Conservation (phyloP, 1,140 invertebrate genomes). For the Diorhabda sublineata region DNA sequence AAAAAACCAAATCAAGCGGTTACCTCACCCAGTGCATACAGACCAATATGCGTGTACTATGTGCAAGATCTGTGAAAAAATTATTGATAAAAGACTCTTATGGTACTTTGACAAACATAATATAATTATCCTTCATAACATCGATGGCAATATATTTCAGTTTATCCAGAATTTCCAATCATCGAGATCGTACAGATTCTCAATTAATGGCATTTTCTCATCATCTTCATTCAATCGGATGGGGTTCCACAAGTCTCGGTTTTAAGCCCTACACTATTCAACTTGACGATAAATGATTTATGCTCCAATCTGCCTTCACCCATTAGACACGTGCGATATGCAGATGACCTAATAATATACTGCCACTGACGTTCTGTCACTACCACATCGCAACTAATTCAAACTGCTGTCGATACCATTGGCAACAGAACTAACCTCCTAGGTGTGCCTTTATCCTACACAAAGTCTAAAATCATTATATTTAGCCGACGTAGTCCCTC, state of each 20-base stretch:
- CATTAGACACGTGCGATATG: neutral
- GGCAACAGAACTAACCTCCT: neutral
- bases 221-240: neutral
- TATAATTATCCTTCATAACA: neutral
- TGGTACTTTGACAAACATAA: neutral
- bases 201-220: neutral
- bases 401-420: neutral
- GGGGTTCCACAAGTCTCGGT: no score
- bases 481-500: no score
- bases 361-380: neutral
- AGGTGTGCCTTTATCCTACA: neutral
- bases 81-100: neutral
- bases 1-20: neutral
- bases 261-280: no score
- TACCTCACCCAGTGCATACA: neutral
- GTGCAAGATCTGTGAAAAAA: neutral
- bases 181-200: neutral
- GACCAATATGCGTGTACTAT: neutral
- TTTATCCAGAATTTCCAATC: neutral
- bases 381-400: neutral
- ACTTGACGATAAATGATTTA: no score
- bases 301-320: neutral
- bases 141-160: neutral
- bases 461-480: neutral
- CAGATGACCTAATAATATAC: neutral